Evolutionary conservation across 2,113 vertebrate genomes (phyloP).

Genomic region (Saiga tatarica): DNA sequence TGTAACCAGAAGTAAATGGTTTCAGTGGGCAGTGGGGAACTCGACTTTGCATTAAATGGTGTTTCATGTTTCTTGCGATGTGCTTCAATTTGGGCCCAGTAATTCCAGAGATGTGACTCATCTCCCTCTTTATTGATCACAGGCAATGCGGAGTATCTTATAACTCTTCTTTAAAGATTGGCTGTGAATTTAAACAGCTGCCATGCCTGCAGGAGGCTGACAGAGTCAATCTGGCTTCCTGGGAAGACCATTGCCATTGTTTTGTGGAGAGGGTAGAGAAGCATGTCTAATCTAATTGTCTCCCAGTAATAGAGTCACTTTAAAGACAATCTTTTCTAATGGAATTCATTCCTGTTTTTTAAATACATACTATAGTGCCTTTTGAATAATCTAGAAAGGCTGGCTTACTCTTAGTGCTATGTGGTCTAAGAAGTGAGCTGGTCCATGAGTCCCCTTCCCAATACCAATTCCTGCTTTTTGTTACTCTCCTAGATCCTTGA

Average conservation of each 20-base stretch:
- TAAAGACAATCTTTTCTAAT: neutral
- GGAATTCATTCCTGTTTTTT: neutral
- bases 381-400: neutral
- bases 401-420: neutral
- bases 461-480: neutral
- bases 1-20: conserved; percentile 32
- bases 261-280: conserved; percentile 23
- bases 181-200: conserved; percentile 71
- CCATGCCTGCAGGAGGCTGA: conserved; percentile 33
- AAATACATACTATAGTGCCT: neutral
- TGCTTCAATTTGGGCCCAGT: neutral
- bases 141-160: conserved; percentile 47
- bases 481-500: neutral
- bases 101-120: conserved; percentile 50
- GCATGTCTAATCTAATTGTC: conserved; percentile 61
- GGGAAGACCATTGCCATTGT: conserved; percentile 14
- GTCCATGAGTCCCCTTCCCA: neutral
- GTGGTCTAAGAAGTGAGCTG: neutral
- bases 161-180: conserved; percentile 63
- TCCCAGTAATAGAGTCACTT: conserved; percentile 6
- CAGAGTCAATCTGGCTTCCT: conserved; percentile 51
- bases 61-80: neutral
- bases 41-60: conserved; percentile 52
- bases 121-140: conserved; percentile 62
- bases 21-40: neutral